Evolutionary conservation across 2,797 vertebrate genomes (phyloP).

Genomic region (Mustela erminea): DNA sequence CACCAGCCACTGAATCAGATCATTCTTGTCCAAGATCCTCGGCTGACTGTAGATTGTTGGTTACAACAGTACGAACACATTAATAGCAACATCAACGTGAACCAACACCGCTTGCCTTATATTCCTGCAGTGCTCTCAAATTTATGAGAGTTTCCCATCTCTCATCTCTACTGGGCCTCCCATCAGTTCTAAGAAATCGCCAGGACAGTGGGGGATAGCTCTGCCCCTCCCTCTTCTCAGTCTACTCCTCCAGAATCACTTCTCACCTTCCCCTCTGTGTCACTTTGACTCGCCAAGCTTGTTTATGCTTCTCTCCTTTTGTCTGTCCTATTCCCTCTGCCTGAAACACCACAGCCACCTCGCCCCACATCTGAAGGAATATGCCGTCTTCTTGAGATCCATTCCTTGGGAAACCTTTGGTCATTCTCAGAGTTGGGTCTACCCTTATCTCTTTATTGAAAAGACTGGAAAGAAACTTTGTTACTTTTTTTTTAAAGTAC

Average conservation of each 20-base stretch:
- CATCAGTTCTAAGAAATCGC: background rate
- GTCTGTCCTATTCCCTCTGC: background rate
- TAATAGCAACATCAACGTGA: background rate
- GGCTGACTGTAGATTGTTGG: background rate
- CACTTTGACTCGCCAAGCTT: background rate
- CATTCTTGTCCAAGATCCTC: background rate
- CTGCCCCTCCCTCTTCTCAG: background rate
- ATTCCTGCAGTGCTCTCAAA: background rate
- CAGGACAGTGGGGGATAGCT: background rate
- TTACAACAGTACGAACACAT: background rate
- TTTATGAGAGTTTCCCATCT: background rate
- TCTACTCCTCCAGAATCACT: background rate
- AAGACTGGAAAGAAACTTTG: slow-evolving; percentile 3
- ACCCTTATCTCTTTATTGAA: slow-evolving; percentile 30
- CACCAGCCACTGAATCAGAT: background rate
- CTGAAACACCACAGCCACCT: background rate
- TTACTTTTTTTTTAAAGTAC: background rate
- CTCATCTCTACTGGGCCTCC: background rate
- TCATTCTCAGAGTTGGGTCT: background rate
- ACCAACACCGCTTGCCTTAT: background rate
- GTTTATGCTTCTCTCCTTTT: background rate
- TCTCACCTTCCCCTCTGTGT: background rate
- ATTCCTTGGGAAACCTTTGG: background rate
- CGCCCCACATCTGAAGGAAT: background rate
- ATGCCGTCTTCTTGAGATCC: background rate